Base-by-base conservation (phyloP, 2,113 vertebrate species). In the Bujurquina vittata region DNA sequence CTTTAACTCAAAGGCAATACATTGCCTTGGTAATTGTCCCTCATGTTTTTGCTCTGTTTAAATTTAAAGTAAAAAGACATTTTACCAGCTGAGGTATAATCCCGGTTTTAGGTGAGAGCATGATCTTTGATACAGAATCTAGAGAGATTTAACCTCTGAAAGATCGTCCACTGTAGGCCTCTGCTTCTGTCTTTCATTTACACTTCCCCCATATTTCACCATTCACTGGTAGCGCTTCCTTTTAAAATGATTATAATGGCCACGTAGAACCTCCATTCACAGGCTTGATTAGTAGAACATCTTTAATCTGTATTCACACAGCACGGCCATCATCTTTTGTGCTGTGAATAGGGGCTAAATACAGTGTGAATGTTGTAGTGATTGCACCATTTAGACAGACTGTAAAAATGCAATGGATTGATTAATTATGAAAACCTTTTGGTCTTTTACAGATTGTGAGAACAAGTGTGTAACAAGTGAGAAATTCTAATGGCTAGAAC, bases 1-100 rank as follows among this genome's bases (percentile, higher is more conserved):
- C 10, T 40, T 3, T 31, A 33, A 18, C 1, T 0, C 0, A 35
- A 40, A 0, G 26, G 26, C 1, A 2, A 14, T 0, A 0, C 2
- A 43, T n/a, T 43, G 26, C 26, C 40, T 15, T 17, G 15, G 14
- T 49, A 17, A 26, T 7, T 9, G 10, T 22, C 10, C n/a, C 35
- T 10, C 3, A 6, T 72, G 18, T 40, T 23, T 37, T 22, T 52
- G 20, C 43, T 80, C 18, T 67, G 18, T 35, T 15, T 62, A 54
- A 52, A 54, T 54, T 33, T 61, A 22, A 22, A 78, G 17, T 0
- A 69, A 69, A 52, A 49, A 18, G 40, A 29, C 15, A 0, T 29
- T 49, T 69, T 46, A 11, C 49, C 31, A 52, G 17, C 11, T 29
- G 3, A 52, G 5, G 12, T 31, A 69, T 12, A 17, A 10, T 52